Conservation (phyloP, 2,888 invertebrate genomes). For the Thymelicus sylvestris region DNA sequence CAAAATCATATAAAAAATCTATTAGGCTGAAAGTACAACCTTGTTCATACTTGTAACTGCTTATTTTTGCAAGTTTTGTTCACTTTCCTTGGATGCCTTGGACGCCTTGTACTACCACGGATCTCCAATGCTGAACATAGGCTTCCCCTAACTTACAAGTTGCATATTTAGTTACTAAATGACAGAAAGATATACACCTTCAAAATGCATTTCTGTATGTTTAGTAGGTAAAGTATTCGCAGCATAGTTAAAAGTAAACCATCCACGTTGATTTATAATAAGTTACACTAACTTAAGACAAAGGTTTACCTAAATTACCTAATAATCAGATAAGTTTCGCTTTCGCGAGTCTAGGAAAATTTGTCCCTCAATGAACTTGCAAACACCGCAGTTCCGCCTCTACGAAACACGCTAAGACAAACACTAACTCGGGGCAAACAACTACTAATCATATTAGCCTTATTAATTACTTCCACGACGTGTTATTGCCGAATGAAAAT, state of each 20-base stretch:
- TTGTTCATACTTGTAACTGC: no score
- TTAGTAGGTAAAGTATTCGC: no score
- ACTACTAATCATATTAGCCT: constrained; percentile 81
- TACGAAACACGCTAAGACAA: constrained; percentile 49
- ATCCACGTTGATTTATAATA: not conserved
- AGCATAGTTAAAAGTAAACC: not conserved
- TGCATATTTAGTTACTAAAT: no score
- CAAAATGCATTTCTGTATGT: no score
- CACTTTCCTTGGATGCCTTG: no score
- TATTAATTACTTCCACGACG: constrained; percentile 77
- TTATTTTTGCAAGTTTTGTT: no score
- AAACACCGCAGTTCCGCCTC: constrained; percentile 44
- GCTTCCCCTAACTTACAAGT: no score
- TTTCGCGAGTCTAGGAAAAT: constrained; percentile 8
- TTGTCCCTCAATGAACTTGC: constrained; percentile 31
- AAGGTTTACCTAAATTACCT: not conserved
- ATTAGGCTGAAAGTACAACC: no score
- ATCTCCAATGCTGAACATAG: no score
- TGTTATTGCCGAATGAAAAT: constrained; percentile 78
- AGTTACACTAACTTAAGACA: constrained; percentile 4
- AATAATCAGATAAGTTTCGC: not conserved
- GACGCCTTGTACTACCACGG: no score
- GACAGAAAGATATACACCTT: no score
- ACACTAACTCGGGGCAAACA: constrained; percentile 64
- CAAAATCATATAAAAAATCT: no score